A percentile compares a stretch with the other conserved stretches of the same genome.
These are phyloP conservation scores for Aselliscus stoliczkanus DNA, from an alignment of 2,797 vertebrate genomes.

Conservation along the genomic window DNA sequence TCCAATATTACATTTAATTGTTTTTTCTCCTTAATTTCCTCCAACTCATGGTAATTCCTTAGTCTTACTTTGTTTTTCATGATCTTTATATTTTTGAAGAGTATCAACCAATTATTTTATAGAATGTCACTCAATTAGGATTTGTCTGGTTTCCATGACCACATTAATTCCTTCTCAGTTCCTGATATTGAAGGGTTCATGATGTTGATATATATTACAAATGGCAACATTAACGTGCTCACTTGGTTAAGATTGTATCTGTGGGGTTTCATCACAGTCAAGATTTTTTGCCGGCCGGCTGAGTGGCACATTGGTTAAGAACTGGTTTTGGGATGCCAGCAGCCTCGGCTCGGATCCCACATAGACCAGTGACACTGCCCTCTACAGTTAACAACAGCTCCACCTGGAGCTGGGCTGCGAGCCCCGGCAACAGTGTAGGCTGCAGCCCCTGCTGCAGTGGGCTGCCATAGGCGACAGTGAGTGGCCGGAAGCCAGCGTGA, in stretches of 20 bases:
- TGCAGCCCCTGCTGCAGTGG: too few species aligned
- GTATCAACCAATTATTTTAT: neutral
- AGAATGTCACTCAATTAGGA: neutral
- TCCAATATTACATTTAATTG: neutral
- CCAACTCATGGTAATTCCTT: neutral
- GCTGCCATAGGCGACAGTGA: too few species aligned
- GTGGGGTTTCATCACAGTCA: neutral
- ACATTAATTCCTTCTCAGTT: neutral
- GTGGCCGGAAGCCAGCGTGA: too few species aligned
- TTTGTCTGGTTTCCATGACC: neutral
- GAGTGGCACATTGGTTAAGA: too few species aligned
- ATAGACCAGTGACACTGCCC: too few species aligned
- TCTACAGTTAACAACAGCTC: too few species aligned
- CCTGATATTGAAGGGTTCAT: neutral
- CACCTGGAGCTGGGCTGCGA: too few species aligned
- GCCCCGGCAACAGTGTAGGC: too few species aligned
- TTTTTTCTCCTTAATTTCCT: neutral
- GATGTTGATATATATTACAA: neutral
- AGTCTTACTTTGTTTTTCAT: neutral
- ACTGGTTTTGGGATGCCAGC: too few species aligned
- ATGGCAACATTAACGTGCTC: neutral
- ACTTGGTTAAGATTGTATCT: neutral
- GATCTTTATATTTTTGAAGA: neutral
- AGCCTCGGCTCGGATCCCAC: too few species aligned
- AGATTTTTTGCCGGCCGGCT: too few species aligned